Evolutionary conservation across 2,113 vertebrate genomes (phyloP).

Genomic region (Rhinichthys klamathensis): DNA sequence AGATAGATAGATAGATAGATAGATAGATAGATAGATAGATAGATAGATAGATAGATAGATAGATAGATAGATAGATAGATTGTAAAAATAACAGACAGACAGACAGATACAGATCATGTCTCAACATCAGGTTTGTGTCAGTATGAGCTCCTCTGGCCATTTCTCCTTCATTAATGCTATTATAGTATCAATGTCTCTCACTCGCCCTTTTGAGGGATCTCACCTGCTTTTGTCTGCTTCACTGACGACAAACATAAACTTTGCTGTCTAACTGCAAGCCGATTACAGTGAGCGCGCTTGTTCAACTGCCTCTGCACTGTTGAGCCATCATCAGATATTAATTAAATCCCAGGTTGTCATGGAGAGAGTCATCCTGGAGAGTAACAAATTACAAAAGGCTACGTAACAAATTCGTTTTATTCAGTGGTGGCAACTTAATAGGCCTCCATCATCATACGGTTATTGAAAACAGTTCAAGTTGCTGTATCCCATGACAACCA

Average conservation of each 20-base stretch:
- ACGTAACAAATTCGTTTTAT: constrained; percentile 28
- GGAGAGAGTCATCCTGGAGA: constrained; percentile 10
- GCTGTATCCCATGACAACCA: constrained; percentile 14
- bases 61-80: too few relatives aligned
- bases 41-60: too few relatives aligned
- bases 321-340: constrained; percentile 32
- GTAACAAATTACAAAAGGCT: constrained; percentile 4
- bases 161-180: constrained; percentile 2
- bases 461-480: constrained; percentile 20
- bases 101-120: too few relatives aligned
- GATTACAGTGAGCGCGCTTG: background rate
- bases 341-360: constrained; percentile 40
- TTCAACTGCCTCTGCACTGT: constrained; percentile 2
- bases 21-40: too few relatives aligned
- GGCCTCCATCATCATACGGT: constrained; percentile 3
- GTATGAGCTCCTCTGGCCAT: background rate
- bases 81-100: too few relatives aligned
- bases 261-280: background rate
- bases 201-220: background rate
- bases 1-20: too few relatives aligned
- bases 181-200: constrained; percentile 2
- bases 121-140: background rate
- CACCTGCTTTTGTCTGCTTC: background rate
- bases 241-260: background rate
- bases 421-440: constrained; percentile 29